These are phyloP conservation scores for Enteromius paludinosus DNA, from an alignment of 2,797 vertebrate genomes.

Conservation along the genomic window DNA sequence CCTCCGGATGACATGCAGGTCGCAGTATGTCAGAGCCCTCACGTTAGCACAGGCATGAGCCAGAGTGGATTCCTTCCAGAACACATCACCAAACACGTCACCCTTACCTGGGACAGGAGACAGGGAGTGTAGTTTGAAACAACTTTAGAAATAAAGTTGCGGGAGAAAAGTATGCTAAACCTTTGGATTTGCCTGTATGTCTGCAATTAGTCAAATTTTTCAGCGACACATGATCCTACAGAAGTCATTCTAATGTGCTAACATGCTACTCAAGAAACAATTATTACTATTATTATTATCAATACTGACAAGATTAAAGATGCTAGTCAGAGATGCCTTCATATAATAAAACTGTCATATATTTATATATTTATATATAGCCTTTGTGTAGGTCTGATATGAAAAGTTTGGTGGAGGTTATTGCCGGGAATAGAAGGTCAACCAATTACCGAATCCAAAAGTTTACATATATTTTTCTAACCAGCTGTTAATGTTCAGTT, in stretches of 20 bases:
- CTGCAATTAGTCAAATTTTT: background rate
- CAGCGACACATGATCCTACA: background rate
- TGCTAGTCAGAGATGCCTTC: no score
- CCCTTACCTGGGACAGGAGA: slow-evolving; percentile 86
- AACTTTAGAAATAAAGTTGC: background rate
- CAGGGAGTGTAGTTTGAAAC: background rate
- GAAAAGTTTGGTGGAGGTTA: no score
- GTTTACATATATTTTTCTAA: no score
- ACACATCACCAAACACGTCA: slow-evolving; percentile 96
- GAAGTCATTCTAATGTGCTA: background rate
- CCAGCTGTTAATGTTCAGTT: no score
- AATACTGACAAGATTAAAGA: no score
- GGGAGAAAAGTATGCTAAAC: background rate
- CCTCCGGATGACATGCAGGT: slow-evolving; percentile 93
- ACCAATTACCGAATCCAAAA: no score
- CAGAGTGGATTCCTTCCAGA: slow-evolving; percentile 93
- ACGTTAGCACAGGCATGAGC: slow-evolving; percentile 95
- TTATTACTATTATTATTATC: no score
- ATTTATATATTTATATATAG: no score
- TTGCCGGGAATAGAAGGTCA: no score
- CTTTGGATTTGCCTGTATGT: background rate
- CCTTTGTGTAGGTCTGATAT: no score
- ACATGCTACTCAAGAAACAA: background rate
- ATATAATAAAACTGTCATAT: no score
- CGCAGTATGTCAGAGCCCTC: slow-evolving; percentile 93